phyloP scores from a whole-genome alignment of 2,113 vertebrate genomes.

The Xyrauchen texanus region DNA sequence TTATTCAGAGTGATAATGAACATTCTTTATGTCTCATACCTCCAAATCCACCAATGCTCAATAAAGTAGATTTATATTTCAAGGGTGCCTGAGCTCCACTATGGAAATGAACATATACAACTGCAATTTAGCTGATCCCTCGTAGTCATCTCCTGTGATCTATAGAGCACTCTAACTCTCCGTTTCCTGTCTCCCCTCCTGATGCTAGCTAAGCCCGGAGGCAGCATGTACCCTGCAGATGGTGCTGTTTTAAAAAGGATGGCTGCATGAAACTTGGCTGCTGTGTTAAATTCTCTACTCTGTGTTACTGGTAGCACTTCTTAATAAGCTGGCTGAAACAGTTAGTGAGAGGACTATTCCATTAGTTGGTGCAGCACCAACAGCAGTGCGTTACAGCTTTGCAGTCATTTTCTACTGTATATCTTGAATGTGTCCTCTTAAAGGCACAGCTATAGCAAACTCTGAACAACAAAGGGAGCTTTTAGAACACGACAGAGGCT shows the following conservation, averaged over 20 bases:
- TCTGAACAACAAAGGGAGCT: slow-evolving; percentile 25
- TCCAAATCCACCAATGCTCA: slow-evolving; percentile 16
- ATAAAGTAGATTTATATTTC: slow-evolving; percentile 42
- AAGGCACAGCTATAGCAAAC: not conserved
- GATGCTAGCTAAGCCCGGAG: not conserved
- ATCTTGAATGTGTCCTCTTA: not conserved
- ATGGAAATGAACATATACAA: slow-evolving; percentile 32
- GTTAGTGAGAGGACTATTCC: not conserved
- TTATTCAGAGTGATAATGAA: slow-evolving; percentile 11
- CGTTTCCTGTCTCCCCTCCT: not conserved
- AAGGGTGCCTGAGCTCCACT: not conserved
- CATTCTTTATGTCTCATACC: slow-evolving; percentile 6
- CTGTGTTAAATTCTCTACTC: slow-evolving; percentile 7
- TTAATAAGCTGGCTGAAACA: not conserved
- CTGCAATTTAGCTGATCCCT: slow-evolving; percentile 17
- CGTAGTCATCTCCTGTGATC: not conserved
- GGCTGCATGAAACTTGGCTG: not conserved
- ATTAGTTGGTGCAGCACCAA: slow-evolving; percentile 6
- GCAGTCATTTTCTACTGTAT: not conserved
- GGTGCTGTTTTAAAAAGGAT: slow-evolving; percentile 58
- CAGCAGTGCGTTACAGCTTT: slow-evolving; percentile 17
- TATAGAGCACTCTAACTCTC: not conserved
- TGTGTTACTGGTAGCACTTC: not conserved
- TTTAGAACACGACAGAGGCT: slow-evolving; percentile 17
- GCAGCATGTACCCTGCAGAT: slow-evolving; percentile 52